Evolutionary conservation across 2,113 vertebrate species (phyloP).

Genomic region (Eupsittula cactorum): DNA sequence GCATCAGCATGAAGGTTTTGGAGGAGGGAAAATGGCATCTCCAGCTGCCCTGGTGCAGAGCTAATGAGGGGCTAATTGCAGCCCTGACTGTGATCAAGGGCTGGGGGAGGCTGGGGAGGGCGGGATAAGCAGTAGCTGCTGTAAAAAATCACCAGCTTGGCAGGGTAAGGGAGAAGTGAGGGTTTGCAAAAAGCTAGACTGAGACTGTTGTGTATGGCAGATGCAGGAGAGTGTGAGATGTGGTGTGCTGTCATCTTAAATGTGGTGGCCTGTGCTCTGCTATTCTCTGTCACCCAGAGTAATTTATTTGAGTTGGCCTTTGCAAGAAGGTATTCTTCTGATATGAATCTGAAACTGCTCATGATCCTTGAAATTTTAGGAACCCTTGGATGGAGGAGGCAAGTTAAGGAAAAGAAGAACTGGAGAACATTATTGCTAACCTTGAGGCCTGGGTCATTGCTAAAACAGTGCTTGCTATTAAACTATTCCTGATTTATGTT

Average conservation of each 20-base stretch:
- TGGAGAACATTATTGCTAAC: background rate
- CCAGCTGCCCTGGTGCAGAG: background rate
- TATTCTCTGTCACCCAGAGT: rapidly evolving
- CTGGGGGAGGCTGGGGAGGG: too few relatives aligned
- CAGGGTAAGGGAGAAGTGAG: rapidly evolving
- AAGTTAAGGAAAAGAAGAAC: background rate
- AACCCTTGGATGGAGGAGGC: background rate
- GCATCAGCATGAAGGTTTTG: background rate
- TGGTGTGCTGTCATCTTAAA: background rate
- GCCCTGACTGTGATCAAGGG: background rate
- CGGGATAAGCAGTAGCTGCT: background rate
- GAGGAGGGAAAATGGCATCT: background rate
- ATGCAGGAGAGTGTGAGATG: background rate
- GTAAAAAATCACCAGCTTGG: background rate
- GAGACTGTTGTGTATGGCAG: too few relatives aligned
- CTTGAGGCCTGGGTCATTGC: background rate
- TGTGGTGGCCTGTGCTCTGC: rapidly evolving
- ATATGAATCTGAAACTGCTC: background rate
- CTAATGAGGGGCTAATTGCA: background rate
- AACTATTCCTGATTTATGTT: background rate
- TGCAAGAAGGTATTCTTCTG: background rate
- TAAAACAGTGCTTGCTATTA: background rate
- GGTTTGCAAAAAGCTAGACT: rapidly evolving
- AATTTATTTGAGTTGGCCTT: background rate
- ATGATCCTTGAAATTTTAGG: background rate